phyloP scores from a whole-genome alignment of 2,888 invertebrate species.

The Celastrina argiolus region DNA sequence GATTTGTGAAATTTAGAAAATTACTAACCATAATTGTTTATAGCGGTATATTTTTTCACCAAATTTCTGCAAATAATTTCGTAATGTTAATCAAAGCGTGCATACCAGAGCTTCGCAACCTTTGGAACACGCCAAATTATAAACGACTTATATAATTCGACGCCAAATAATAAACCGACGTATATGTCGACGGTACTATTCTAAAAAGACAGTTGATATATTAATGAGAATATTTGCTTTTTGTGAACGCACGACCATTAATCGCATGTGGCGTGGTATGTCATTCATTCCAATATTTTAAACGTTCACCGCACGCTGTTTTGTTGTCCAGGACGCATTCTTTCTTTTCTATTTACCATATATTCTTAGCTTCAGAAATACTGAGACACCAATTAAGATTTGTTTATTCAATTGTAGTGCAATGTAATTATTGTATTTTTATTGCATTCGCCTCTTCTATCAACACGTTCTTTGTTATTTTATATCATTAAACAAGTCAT shows the following conservation, averaged over 20 bases:
- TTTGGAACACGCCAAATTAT: constrained; percentile 20
- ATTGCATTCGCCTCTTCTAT: background rate
- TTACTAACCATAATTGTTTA: too few species aligned
- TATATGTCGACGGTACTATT: constrained; percentile 56
- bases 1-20: too few species aligned
- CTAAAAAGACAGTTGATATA: constrained; percentile 77
- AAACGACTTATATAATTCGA: too few species aligned
- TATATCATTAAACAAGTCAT: background rate
- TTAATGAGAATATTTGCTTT: constrained; percentile 75
- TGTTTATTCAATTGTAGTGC: background rate
- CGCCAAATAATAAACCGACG: constrained; percentile 37
- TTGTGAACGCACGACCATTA: constrained; percentile 70
- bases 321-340: constrained; percentile 60
- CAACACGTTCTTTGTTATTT: background rate
- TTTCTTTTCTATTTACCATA: constrained; percentile 47
- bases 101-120: background rate
- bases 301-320: constrained; percentile 63
- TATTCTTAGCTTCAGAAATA: constrained; percentile 5
- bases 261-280: constrained; percentile 75
- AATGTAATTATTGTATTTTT: background rate
- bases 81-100: too few species aligned
- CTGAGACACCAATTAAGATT: constrained; percentile 2
- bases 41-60: too few species aligned
- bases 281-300: constrained; percentile 79
- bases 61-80: too few species aligned